Evolutionary conservation across 2,797 vertebrate species (phyloP), one percentile per base, ranked within the genome.

Genomic region (Neostethus bicornis): DNA sequence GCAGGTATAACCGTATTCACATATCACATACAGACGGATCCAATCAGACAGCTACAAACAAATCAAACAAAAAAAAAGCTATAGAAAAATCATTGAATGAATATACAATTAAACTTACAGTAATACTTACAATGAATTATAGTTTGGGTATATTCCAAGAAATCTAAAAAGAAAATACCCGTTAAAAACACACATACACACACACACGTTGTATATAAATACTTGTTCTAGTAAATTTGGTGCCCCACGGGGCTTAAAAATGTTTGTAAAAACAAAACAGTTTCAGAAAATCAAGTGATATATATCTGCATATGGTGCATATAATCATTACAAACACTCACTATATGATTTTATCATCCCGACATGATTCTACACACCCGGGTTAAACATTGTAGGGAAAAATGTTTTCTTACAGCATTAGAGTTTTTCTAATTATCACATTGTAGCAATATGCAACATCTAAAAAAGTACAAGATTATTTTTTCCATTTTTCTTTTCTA

Each of bases 51-150:
- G 66, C 73, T 68, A 82, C 73, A 70, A 79, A 86, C 63, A 77
- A 21, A 17, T 3, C 45, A 70, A 47, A 61, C 62, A 77, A 70
- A 62, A 51, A 57, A 65, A 29, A 74, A 80, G 65, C 74, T 77
- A 74, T 79, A 78, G 61, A 79, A 87, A 85, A 83, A 72, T 75
- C 50, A 83, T 77, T 70, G 76, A 84, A 89, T 66, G 42, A 89
- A 85, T 83, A 87, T 75, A 85, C 85, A 86, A 75, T 84, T 75
- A 69, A 85, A 85, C 85, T 77, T 85, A 88, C 87, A 87, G 39
- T 87, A 89, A 88, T 88, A 88, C 86, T 88, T 86, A 87, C 81
- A 90, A 50, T 76, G 68, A 86, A 77, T 83, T 83, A 85, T 81
- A 85, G 69, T 71, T 51, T 75, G 75, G 76, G 76, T 70, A 62